Evolutionary conservation across 64 coral and sea anemone genomes (phyloP).

Genomic region (Porites lutea): DNA sequence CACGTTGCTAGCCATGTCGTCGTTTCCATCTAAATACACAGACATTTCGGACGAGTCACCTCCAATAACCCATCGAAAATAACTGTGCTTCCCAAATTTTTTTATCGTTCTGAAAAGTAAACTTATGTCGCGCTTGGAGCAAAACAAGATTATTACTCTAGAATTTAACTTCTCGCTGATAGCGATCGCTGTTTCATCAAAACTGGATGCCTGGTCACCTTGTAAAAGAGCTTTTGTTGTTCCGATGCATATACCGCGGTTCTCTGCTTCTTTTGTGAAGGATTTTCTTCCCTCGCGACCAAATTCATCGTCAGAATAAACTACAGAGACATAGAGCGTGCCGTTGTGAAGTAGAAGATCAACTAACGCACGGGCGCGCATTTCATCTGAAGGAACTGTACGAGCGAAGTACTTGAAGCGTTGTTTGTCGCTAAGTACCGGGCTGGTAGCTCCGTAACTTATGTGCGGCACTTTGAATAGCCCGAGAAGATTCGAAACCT

Average conservation of each 20-base stretch:
- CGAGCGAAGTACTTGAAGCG: slow-evolving; percentile 24
- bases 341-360: neutral
- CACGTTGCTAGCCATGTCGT: slow-evolving; percentile 9
- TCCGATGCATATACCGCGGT: slow-evolving; percentile 19
- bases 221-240: neutral
- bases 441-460: slow-evolving; percentile 34
- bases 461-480: slow-evolving; percentile 38
- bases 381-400: slow-evolving; percentile 31
- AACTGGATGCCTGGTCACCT: neutral
- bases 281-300: neutral
- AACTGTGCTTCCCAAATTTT: neutral
- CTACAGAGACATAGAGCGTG: slow-evolving; percentile 27
- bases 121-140: slow-evolving; percentile 42
- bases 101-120: slow-evolving; percentile 5
- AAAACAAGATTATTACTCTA: slow-evolving; percentile 34
- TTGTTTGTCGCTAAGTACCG: slow-evolving; percentile 24
- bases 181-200: neutral
- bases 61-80: slow-evolving; percentile 17
- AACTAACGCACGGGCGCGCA: neutral
- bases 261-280: slow-evolving; percentile 18
- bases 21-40: slow-evolving; percentile 39
- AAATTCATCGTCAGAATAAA: slow-evolving; percentile 44
- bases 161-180: neutral
- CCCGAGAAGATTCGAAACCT: slow-evolving; percentile 39
- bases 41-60: slow-evolving; percentile 19